Conservation (phyloP, 2,888 invertebrate species). For the Pristionchus japonicus region DNA sequence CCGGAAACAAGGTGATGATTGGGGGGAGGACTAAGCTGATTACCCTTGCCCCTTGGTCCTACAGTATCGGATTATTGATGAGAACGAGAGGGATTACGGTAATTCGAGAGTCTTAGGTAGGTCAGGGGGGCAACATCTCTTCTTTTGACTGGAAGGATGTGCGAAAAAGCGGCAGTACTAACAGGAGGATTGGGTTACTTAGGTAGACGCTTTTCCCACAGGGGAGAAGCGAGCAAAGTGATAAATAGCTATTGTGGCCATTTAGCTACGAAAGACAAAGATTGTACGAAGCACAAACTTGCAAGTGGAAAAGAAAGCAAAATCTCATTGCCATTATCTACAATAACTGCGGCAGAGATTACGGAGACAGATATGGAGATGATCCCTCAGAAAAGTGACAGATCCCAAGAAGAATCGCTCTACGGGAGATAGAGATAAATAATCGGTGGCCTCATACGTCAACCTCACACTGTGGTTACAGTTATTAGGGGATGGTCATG, state of each 20-base stretch:
- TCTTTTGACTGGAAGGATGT: neutral
- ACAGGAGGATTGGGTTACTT: neutral
- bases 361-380: neutral
- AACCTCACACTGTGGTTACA: conserved; percentile 9
- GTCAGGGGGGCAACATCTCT: neutral
- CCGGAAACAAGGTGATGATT: conserved; percentile 38
- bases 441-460: conserved; percentile 11
- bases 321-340: neutral
- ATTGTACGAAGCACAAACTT: conserved; percentile 2
- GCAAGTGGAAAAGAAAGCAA: neutral
- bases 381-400: conserved; percentile 32
- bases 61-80: conserved; percentile 11
- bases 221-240: neutral
- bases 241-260: conserved; percentile 22
- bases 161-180: neutral
- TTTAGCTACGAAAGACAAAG: neutral
- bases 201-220: neutral
- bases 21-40: neutral
- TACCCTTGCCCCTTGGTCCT: neutral
- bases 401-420: neutral
- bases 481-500: neutral
- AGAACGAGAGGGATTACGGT: conserved; percentile 15
- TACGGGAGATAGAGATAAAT: neutral
- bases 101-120: neutral
- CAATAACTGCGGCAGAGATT: conserved; percentile 19